Evolutionary conservation across 1,140 invertebrate genomes (phyloP).

Genomic region (Pseudomyrmex dendroicus): DNA sequence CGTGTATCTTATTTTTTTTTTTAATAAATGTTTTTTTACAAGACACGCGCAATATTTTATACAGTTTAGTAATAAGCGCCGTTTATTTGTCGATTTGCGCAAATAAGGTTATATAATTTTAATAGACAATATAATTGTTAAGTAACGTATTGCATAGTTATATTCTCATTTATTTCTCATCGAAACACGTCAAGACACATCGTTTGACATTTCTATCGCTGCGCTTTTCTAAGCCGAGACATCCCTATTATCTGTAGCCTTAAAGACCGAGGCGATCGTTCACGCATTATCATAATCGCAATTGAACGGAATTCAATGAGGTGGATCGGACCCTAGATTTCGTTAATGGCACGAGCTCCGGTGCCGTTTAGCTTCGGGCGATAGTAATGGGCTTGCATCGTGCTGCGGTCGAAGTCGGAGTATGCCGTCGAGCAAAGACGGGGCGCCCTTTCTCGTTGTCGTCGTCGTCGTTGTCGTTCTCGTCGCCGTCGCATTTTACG

Average conservation of each 20-base stretch:
- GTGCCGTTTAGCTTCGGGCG: slow-evolving; percentile 74
- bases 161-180: neutral
- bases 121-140: neutral
- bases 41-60: neutral
- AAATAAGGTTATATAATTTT: neutral
- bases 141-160: neutral
- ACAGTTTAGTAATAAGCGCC: too few species aligned
- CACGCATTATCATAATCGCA: slow-evolving; percentile 75
- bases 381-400: slow-evolving; percentile 73
- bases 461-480: slow-evolving; percentile 30
- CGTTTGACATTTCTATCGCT: slow-evolving; percentile 29
- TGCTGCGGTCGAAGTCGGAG: slow-evolving; percentile 56
- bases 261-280: slow-evolving; percentile 59
- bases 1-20: neutral
- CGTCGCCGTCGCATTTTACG: slow-evolving; percentile 69
- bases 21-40: neutral
- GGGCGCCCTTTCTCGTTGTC: slow-evolving; percentile 16
- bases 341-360: slow-evolving; percentile 74
- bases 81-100: too few species aligned
- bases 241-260: slow-evolving; percentile 18
- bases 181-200: neutral
- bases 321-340: slow-evolving; percentile 75
- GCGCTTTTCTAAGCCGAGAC: slow-evolving; percentile 22
- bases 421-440: slow-evolving; percentile 43
- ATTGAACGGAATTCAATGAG: slow-evolving; percentile 75